phyloP scores from a whole-genome alignment of 2,113 vertebrate species.

The Onychorhynchus coronatus region DNA sequence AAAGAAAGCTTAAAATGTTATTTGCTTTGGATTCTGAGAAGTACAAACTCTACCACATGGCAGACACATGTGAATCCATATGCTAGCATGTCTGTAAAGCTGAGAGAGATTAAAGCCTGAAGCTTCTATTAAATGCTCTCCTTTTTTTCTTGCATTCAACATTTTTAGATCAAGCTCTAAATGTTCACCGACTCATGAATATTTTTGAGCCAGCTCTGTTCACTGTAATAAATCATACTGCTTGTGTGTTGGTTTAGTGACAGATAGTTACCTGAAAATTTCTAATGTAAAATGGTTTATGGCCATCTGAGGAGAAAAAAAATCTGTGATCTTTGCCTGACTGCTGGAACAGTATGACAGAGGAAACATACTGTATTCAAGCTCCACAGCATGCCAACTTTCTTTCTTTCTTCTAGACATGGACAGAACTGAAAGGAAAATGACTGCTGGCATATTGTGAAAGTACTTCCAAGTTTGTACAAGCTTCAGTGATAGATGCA shows the following conservation, averaged over 20 bases:
- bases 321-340: slow-evolving; percentile 43
- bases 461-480: slow-evolving; percentile 53
- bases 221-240: neutral
- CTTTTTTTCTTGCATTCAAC: slow-evolving; percentile 47
- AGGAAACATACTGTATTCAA: slow-evolving; percentile 46
- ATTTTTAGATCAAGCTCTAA: slow-evolving; percentile 55
- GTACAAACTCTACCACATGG: slow-evolving; percentile 57
- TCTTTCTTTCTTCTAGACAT: slow-evolving; percentile 61
- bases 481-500: slow-evolving; percentile 52
- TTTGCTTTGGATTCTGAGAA: slow-evolving; percentile 66
- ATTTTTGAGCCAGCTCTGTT: slow-evolving; percentile 41
- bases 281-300: slow-evolving; percentile 54
- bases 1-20: slow-evolving; percentile 64
- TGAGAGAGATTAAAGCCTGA: slow-evolving; percentile 50
- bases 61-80: slow-evolving; percentile 69
- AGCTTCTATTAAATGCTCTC: slow-evolving; percentile 55
- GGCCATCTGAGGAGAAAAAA: slow-evolving; percentile 13
- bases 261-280: slow-evolving; percentile 56
- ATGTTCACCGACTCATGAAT: slow-evolving; percentile 19
- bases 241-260: slow-evolving; percentile 22
- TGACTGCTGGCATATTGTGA: slow-evolving; percentile 56
- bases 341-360: slow-evolving; percentile 59
- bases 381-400: slow-evolving; percentile 30
- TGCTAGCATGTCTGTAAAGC: slow-evolving; percentile 65
- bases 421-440: slow-evolving; percentile 64